Evolutionary conservation across 2,888 invertebrate species (phyloP), one percentile per base, ranked within the genome.

Genomic region (Copidosoma aretas): DNA sequence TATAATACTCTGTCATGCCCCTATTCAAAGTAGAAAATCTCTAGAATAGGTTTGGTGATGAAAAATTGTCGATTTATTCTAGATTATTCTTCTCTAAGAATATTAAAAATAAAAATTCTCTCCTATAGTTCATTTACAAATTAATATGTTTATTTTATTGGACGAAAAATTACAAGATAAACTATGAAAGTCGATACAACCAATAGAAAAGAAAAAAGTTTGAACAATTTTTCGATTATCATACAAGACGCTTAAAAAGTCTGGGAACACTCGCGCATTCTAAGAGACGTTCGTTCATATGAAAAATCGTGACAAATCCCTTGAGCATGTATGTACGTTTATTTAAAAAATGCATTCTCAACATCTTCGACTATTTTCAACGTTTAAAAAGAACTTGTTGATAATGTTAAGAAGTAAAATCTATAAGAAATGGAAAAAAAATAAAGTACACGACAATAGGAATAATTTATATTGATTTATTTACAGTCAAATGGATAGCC

Each of bases 391-490:
- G 65, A 61, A 15, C n/a, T n/a, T n/a, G n/a, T 10, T 53, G 49
- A 67, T 15, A 63, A 52, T 17, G 10, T 39, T 57, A 57, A 52
- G 43, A 54, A 41, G 14, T 64, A 62, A 52, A 60, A 49, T 41
- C 19, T 39, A 46, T 17, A n/a, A n/a, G 57, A 25, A 67, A 68
- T 58, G 14, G 43, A 14, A 60, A 71, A 72, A 74, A 67, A 32
- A 32, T 32, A 72, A 67, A 71, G 69, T 58, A 70, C 53, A 73
- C 72, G 61, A 67, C 60, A 67, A 67, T 60, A 73, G 74, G 64
- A 76, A 75, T 75, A 76, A 76, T 75, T 76, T 77, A 77, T 73
- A 75, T 73, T 74, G 73, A 74, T 76, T 76, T 78, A 77, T 78
- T 75, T 77, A 78, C 77, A 78, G 67, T 68, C 73, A 72, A 73